Conservation (phyloP, 92 coral and sea anemone species). For the Palythoa heliodiscus region DNA sequence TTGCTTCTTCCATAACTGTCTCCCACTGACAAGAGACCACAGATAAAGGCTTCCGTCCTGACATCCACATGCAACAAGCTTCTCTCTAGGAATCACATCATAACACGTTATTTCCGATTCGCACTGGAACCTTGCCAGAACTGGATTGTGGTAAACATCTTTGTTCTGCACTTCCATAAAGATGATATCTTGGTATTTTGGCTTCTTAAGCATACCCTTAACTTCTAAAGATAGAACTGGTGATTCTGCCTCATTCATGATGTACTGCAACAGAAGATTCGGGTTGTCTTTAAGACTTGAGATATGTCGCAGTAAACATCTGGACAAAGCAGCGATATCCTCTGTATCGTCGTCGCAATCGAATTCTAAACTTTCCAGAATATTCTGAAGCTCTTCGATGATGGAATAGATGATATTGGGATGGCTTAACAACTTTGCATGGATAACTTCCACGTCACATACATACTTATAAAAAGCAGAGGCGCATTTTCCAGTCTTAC, state of each 20-base stretch:
- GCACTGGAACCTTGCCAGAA: constrained; percentile 47
- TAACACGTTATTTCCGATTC: constrained; percentile 44
- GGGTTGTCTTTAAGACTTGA: constrained; percentile 45
- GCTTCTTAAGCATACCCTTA: constrained; percentile 25
- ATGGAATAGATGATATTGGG: constrained; percentile 29
- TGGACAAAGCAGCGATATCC: constrained; percentile 47
- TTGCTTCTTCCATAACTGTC: constrained; percentile 21
- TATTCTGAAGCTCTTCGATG: constrained; percentile 52
- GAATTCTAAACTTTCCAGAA: constrained; percentile 23
- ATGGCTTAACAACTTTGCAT: background rate
- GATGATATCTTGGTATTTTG: constrained; percentile 33
- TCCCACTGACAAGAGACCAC: constrained; percentile 61
- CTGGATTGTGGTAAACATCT: constrained; percentile 41
- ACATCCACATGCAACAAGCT: constrained; percentile 59
- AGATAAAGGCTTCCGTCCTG: constrained; percentile 47
- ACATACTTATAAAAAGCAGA: background rate
- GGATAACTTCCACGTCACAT: constrained; percentile 26
- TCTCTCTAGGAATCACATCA: constrained; percentile 32
- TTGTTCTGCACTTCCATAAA: constrained; percentile 50
- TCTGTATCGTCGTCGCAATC: constrained; percentile 8
- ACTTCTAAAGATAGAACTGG: constrained; percentile 47
- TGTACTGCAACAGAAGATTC: constrained; percentile 46
- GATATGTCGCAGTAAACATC: constrained; percentile 52
- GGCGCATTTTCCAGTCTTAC: background rate
- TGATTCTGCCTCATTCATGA: constrained; percentile 58